A percentile compares a stretch with the other conserved stretches of the same genome.
phyloP scores from a whole-genome alignment of 2,113 vertebrate species.

The Leiothrix lutea region DNA sequence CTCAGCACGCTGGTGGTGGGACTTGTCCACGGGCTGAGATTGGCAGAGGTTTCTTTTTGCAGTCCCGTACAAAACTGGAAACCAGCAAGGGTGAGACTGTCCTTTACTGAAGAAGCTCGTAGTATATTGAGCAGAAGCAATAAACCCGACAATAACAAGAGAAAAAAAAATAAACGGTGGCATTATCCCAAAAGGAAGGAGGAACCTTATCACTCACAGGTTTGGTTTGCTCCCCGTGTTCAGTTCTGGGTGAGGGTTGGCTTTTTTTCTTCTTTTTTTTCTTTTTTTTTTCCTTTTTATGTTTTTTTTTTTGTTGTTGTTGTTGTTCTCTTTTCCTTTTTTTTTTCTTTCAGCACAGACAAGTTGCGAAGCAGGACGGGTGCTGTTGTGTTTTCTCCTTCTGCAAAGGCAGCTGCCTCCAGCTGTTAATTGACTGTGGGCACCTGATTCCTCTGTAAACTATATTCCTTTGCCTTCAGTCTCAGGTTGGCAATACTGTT shows the following conservation, averaged over 20 bases:
- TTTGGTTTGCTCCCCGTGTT: constrained; percentile 67
- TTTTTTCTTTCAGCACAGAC: constrained; percentile 56
- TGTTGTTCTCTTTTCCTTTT: background rate
- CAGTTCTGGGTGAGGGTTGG: constrained; percentile 46
- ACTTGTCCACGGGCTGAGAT: background rate
- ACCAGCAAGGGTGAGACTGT: constrained; percentile 51
- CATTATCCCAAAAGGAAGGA: constrained; percentile 61
- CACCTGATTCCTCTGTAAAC: constrained; percentile 96
- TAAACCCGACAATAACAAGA: constrained; percentile 65
- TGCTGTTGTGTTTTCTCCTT: constrained; percentile 64
- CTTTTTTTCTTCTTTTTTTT: background rate
- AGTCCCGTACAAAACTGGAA: constrained; percentile 36
- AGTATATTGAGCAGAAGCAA: constrained; percentile 75
- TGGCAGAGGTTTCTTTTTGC: constrained; percentile 14
- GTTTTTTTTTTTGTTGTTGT: background rate
- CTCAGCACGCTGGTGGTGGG: background rate
- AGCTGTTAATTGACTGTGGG: constrained; percentile 93
- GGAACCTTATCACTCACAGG: constrained; percentile 64
- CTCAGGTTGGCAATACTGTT: constrained; percentile 99
- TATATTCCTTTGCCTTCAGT: constrained; percentile 99
- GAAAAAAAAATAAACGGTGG: constrained; percentile 50
- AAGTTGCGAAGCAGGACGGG: constrained; percentile 69
- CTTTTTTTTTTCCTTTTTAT: background rate
- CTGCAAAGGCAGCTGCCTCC: constrained; percentile 59
- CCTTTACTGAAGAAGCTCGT: constrained; percentile 67